phyloP scores from a whole-genome alignment of 2,113 vertebrate species.

The Petaurus breviceps region DNA sequence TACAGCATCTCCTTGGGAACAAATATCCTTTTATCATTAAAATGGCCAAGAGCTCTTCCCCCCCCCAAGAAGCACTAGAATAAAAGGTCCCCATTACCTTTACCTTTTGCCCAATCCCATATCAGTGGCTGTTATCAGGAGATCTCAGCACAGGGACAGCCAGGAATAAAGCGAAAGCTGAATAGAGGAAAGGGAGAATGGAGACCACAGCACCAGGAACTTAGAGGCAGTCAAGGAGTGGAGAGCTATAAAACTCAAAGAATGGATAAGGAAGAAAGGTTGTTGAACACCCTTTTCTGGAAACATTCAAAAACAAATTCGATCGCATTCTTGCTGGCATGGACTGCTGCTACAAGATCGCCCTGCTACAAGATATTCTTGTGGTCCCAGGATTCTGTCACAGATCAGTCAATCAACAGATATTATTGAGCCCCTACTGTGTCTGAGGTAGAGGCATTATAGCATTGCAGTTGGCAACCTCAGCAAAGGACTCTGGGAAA shows the following conservation, averaged over 20 bases:
- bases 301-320: background rate
- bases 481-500: background rate
- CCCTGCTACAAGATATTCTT: background rate
- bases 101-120: background rate
- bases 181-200: background rate
- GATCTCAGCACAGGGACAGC: background rate
- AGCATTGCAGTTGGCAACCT: background rate
- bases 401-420: background rate
- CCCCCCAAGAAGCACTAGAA: background rate
- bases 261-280: background rate
- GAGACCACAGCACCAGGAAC: background rate
- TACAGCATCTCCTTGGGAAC: background rate
- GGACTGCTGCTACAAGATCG: background rate
- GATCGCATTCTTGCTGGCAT: background rate
- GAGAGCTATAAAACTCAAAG: background rate
- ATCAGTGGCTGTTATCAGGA: background rate
- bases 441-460: conserved; percentile 10
- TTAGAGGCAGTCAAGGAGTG: background rate
- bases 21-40: background rate
- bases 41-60: background rate
- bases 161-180: background rate
- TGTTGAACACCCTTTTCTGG: background rate
- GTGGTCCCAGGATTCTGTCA: background rate
- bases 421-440: background rate
- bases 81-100: background rate